These are phyloP conservation scores for Melanotaenia maccullochi DNA, from an alignment of 2,797 vertebrate genomes.

Conservation along the genomic window DNA sequence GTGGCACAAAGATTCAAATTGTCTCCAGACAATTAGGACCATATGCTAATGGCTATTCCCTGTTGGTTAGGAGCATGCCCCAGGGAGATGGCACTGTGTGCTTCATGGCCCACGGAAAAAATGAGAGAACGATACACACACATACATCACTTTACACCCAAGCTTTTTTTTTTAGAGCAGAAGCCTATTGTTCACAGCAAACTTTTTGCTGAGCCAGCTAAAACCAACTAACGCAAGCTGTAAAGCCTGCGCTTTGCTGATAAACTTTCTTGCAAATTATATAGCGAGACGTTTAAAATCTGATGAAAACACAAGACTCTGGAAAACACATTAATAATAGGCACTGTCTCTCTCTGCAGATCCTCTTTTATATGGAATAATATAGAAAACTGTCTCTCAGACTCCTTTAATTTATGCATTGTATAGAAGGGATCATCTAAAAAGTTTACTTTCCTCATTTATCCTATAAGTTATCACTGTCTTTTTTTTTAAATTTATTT, in stretches of 20 bases:
- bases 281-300: constrained; percentile 73
- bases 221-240: constrained; percentile 60
- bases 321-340: constrained; percentile 62
- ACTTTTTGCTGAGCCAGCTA: constrained; percentile 77
- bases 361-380: constrained; percentile 36
- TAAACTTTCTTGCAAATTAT: constrained; percentile 73
- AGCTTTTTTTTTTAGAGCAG: constrained; percentile 68
- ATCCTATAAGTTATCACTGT: constrained; percentile 14
- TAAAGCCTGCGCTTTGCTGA: constrained; percentile 72
- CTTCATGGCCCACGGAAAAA: constrained; percentile 61
- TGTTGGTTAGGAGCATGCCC: constrained; percentile 74
- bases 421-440: constrained; percentile 17
- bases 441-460: constrained; percentile 23
- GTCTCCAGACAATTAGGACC: constrained; percentile 80
- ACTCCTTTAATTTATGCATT: background rate
- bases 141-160: constrained; percentile 69
- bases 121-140: constrained; percentile 53
- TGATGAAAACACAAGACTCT: constrained; percentile 65
- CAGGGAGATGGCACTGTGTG: constrained; percentile 68
- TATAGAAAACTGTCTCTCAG: constrained; percentile 14
- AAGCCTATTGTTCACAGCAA: constrained; percentile 65
- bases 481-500: background rate
- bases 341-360: constrained; percentile 38
- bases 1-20: constrained; percentile 83
- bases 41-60: constrained; percentile 85